Conservation (phyloP, 2,888 invertebrate genomes). For the Cheilosia variabilis region DNA sequence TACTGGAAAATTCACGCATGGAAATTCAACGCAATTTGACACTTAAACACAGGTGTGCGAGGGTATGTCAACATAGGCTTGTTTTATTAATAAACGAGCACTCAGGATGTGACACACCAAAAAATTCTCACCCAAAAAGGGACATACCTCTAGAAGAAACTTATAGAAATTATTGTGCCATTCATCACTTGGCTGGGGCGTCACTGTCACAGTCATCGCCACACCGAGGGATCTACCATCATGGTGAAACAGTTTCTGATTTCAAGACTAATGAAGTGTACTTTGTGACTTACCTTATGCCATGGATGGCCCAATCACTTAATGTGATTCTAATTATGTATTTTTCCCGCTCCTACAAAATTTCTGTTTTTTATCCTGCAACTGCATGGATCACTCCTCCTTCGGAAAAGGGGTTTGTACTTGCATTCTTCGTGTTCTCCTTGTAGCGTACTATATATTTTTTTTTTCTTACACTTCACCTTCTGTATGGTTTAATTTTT, state of each 20-base stretch:
- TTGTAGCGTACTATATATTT: background rate
- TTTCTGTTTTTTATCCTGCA: background rate
- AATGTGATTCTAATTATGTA: constrained; percentile 4
- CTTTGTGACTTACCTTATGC: constrained; percentile 37
- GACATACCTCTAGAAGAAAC: background rate
- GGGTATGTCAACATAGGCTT: constrained; percentile 22
- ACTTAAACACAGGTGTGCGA: constrained; percentile 50
- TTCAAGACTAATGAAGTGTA: constrained; percentile 50
- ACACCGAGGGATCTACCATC: constrained; percentile 3
- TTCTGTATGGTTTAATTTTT: constrained; percentile 28
- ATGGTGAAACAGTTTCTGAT: constrained; percentile 13
- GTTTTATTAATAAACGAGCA: constrained; percentile 32
- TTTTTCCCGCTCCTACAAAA: constrained; percentile 6
- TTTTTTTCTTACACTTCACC: constrained; percentile 28
- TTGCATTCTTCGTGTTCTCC: no score
- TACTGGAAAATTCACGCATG: background rate
- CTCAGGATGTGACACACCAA: background rate
- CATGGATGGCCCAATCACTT: constrained; percentile 23
- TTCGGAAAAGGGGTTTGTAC: no score
- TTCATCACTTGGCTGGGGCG: constrained; percentile 8
- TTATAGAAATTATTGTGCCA: constrained; percentile 37
- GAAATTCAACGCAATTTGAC: constrained; percentile 53
- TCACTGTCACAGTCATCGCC: background rate
- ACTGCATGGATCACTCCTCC: no score
- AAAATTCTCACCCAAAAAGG: background rate